Evolutionary conservation across 2,113 vertebrate genomes (phyloP), one percentile per base, ranked within the genome.

Genomic region (Aythya baeri): DNA sequence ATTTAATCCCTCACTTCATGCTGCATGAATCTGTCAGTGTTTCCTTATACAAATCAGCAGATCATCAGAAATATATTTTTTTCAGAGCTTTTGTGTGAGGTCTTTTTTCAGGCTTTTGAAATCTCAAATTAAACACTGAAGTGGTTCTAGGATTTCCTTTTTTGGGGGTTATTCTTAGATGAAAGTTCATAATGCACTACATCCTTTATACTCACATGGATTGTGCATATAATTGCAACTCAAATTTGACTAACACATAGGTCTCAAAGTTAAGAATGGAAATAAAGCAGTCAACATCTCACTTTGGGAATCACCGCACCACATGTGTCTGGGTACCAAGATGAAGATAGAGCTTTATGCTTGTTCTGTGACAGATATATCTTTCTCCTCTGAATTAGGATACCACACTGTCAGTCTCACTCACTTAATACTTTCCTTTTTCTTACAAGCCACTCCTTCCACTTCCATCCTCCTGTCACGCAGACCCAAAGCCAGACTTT

Each of bases 401-500:
- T 31, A 26, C 29, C 20, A 44, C 4, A 9, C 14, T 49, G 10
- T 63, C 26, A 29, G 18, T 36, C 7, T 17, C 29, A 52, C 2
- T 3, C 10, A 27, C 43, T 63, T 18, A 63, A 41, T 11, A 72
- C 13, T 14, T 50, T 78, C 23, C 31, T 59, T 41, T 7, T 12
- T 52, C 31, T 59, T 17, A 52, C 7, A 44, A 83, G n/a, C 6
- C n/a, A 74, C 3, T 13, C 17, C 7, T 71, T 66, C 34, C 57
- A 41, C 18, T n/a, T 75, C 38, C 20, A n/a, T 22, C 29, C 43
- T 62, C 44, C n/a, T 32, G 9, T 36, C 2, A 32, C 0, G 0
- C 7, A 9, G 11, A 4, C 2, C 12, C 29, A 29, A 34, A 59
- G 62, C 7, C 26, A 79, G 17, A 57, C 65, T 38, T 17, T 65